Base-by-base conservation (phyloP, 1,140 invertebrate genomes). In the Yoshiicerus persimilis region DNA sequence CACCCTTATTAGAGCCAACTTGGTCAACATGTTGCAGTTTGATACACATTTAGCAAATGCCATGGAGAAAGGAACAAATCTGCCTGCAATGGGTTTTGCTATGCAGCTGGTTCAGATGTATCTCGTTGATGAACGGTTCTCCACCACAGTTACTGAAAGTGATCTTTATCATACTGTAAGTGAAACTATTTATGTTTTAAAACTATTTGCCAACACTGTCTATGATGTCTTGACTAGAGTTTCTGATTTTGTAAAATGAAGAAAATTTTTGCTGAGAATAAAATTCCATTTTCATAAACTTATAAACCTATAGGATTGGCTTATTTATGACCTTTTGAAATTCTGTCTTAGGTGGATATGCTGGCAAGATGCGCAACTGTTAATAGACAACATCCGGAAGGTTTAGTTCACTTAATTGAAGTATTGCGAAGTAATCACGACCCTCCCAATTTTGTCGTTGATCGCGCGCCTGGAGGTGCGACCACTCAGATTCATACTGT, bases 401-500 rank as follows among this genome's bases (percentile, higher is more conserved):
- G 96, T 87, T 93, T 97, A 64, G 94, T 95, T 0, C 94, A 94
- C 56, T 92, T 97, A 6, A 95, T 97, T 62, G 96, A 97, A 83
- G 93, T 96, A 5, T 92, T 97, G 3, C 93, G 96, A 90, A 94
- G 95, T 16, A 95, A 95, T 92, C 95, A 96, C 89, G 95, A 97
- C 91, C 93, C 86, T 32, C 93, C 93, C 87, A 92, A 93, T 86
- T 94, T 95, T 91, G 92, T 96, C 38, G 94, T 94, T 1, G 96
- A 97, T 89, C 93, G 96, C 90, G 94, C 95, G 9, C 94, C 95
- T 62, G 94, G 94, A 38, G 96, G 96, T 62, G 96, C 97, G 0
- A 96, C 96, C 3, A 95, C 96, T 25, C 97, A 98, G 92, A 98
- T 99, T 91, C 97, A 98, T 92, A 96, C 97, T 88, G 97, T 97